A percentile compares a stretch with the other conserved stretches of the same genome.
Conservation (phyloP, 92 coral and sea anemone species). For the Paramuricea clavata region DNA sequence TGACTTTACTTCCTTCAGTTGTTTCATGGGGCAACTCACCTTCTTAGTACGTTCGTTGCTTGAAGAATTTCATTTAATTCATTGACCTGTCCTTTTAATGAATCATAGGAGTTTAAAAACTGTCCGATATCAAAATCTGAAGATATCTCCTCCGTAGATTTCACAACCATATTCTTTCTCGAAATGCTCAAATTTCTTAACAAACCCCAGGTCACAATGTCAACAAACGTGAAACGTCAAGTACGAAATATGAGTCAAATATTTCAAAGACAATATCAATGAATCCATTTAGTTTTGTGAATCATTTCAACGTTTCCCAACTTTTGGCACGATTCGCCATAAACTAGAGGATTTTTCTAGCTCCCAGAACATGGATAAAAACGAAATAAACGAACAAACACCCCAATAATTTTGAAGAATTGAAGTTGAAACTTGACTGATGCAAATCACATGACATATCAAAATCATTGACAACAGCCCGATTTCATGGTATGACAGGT, state of each 20-base stretch:
- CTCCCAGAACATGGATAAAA: neutral
- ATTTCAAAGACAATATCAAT: no score
- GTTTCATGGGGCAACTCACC: no score
- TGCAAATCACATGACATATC: neutral
- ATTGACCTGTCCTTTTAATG: conserved; percentile 19
- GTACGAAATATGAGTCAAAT: no score
- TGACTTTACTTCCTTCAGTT: no score
- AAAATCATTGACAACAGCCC: no score
- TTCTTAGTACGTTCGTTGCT: conserved; percentile 10
- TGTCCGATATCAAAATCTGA: conserved; percentile 36
- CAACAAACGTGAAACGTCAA: neutral
- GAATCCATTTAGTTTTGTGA: neutral
- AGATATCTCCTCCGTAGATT: neutral
- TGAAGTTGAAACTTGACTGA: neutral
- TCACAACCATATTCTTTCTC: neutral
- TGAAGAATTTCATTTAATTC: neutral
- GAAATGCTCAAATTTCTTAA: neutral
- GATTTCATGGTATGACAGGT: neutral
- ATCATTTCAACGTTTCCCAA: neutral
- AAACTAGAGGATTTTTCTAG: neutral
- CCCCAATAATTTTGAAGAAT: neutral
- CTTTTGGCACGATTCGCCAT: neutral
- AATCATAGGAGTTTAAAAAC: conserved; percentile 38
- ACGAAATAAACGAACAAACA: neutral
- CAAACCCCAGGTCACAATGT: neutral